Conservation (phyloP, 2,113 vertebrate genomes). For the Sitta europaea region DNA sequence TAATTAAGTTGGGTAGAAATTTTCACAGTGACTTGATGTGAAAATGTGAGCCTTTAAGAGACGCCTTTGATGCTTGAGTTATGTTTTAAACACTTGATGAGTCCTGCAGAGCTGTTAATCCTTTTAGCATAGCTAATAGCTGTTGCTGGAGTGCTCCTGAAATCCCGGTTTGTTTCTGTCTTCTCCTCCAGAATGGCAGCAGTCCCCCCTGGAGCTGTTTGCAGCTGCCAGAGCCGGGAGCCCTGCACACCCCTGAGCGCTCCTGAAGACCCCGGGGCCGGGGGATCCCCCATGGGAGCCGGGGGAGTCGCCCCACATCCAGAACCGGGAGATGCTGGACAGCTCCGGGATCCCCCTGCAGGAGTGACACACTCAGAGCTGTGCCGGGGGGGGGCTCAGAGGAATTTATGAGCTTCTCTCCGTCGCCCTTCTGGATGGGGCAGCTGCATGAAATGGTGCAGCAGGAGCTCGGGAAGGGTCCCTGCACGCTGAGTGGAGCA, state of each 20-base stretch:
- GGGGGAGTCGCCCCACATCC: background rate
- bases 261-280: background rate
- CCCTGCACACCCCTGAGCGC: background rate
- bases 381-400: background rate
- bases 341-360: background rate
- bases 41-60: slow-evolving; percentile 24
- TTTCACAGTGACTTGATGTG: slow-evolving; percentile 48
- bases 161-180: background rate
- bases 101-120: slow-evolving; percentile 51
- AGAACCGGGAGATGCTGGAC: accelerated
- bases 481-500: background rate
- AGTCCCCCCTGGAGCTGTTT: background rate
- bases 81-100: slow-evolving; percentile 40
- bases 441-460: background rate
- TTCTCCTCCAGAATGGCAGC: background rate
- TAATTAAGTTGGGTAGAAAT: slow-evolving; percentile 49
- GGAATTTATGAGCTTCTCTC: background rate
- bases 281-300: background rate
- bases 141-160: background rate
- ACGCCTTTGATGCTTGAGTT: slow-evolving; percentile 31
- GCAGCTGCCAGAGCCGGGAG: background rate
- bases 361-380: accelerated
- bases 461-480: background rate
- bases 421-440: no score
- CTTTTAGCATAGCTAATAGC: slow-evolving; percentile 52